phyloP scores from a whole-genome alignment of 2,888 invertebrate species.

The Euphydryas editha region DNA sequence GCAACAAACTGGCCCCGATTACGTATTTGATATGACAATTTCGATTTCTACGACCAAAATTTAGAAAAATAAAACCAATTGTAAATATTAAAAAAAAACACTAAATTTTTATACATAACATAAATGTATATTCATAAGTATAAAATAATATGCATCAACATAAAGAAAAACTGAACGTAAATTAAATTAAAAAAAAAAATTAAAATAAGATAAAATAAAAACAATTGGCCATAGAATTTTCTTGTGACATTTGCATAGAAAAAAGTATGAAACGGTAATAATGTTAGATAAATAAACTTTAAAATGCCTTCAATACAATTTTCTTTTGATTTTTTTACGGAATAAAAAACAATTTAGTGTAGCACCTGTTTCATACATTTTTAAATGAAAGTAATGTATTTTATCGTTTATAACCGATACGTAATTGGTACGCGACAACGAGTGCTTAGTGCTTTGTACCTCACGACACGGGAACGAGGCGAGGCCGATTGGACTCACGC shows the following conservation, averaged over 20 bases:
- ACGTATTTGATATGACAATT: constrained; percentile 38
- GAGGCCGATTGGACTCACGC: constrained; percentile 75
- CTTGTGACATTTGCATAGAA: neutral
- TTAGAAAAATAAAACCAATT: neutral
- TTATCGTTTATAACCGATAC: constrained; percentile 29
- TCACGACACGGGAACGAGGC: constrained; percentile 61
- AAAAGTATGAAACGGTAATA: neutral
- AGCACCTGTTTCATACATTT: neutral
- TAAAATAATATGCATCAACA: neutral
- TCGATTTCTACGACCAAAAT: constrained; percentile 47
- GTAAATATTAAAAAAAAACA: neutral
- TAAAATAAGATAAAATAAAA: neutral
- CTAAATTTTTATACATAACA: neutral
- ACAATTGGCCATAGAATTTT: constrained; percentile 48
- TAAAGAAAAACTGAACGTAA: neutral
- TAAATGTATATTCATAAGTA: too few species aligned
- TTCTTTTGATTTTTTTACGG: neutral
- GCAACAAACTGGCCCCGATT: constrained; percentile 47
- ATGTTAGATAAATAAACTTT: too few species aligned
- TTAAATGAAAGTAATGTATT: neutral
- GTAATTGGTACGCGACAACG: constrained; percentile 47
- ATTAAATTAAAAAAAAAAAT: neutral
- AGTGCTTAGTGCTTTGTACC: constrained; percentile 50
- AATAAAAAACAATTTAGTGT: too few species aligned
- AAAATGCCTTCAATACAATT: neutral